Evolutionary conservation across 1,140 invertebrate species (phyloP).

Genomic region (Rhopalosiphum maidis): DNA sequence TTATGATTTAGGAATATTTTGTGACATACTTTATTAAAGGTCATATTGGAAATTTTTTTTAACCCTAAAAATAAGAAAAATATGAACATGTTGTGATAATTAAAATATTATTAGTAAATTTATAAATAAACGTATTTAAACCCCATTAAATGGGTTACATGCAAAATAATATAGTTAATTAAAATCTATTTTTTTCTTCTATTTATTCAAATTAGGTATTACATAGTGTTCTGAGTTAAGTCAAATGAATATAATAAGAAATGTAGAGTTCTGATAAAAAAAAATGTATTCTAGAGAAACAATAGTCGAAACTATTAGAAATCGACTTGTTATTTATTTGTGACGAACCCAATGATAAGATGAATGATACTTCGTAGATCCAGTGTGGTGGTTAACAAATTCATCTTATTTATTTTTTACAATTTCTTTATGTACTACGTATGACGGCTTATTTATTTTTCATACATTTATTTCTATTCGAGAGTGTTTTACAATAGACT

Average conservation of each 20-base stretch:
- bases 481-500: background rate
- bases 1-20: no score
- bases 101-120: background rate
- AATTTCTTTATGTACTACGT: background rate
- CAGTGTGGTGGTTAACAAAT: background rate
- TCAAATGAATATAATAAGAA: background rate
- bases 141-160: background rate
- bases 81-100: background rate
- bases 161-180: background rate
- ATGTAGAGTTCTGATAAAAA: background rate
- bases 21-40: no score
- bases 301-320: background rate
- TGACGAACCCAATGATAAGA: background rate
- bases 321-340: background rate
- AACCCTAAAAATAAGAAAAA: background rate
- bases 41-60: background rate
- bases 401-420: background rate
- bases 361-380: background rate
- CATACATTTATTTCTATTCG: background rate
- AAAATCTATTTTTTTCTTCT: no score
- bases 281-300: background rate
- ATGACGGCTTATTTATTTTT: slow-evolving; percentile 4
- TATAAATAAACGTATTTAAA: background rate
- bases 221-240: background rate
- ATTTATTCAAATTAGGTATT: background rate